Percentiles rank a stretch among this genome's conserved stretches.
phyloP scores from a whole-genome alignment of 2,888 invertebrate species.

The Amblyjoppa fuscipennis region DNA sequence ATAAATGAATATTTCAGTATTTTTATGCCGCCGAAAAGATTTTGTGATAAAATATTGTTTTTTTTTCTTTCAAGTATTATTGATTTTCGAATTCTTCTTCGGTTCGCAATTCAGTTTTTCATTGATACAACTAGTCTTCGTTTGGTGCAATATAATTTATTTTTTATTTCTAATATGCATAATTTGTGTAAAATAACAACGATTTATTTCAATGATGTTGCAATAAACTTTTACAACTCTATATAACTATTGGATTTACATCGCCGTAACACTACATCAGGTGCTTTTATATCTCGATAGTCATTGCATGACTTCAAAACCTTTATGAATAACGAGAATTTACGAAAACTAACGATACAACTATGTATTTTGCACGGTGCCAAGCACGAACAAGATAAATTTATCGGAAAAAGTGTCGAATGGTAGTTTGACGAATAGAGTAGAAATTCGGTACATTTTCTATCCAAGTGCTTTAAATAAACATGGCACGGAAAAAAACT shows the following conservation, averaged over 20 bases:
- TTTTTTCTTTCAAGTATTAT: neutral
- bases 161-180: neutral
- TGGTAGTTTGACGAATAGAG: neutral
- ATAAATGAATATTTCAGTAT: constrained; percentile 2
- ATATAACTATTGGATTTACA: constrained; percentile 25
- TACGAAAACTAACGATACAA: neutral
- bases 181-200: constrained; percentile 39
- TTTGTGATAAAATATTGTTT: neutral
- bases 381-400: neutral
- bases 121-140: neutral
- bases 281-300: neutral
- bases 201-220: constrained; percentile 50
- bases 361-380: neutral
- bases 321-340: constrained; percentile 9
- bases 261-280: constrained; percentile 13
- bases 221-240: constrained; percentile 42
- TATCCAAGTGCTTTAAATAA: neutral
- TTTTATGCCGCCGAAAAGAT: neutral
- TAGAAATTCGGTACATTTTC: neutral
- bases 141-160: neutral
- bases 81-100: neutral
- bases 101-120: neutral
- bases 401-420: neutral
- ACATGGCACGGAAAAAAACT: constrained; percentile 10
- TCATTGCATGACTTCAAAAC: constrained; percentile 33